These are phyloP conservation scores for Tinea semifulvella DNA, from an alignment of 2,888 invertebrate genomes.

Conservation along the genomic window DNA sequence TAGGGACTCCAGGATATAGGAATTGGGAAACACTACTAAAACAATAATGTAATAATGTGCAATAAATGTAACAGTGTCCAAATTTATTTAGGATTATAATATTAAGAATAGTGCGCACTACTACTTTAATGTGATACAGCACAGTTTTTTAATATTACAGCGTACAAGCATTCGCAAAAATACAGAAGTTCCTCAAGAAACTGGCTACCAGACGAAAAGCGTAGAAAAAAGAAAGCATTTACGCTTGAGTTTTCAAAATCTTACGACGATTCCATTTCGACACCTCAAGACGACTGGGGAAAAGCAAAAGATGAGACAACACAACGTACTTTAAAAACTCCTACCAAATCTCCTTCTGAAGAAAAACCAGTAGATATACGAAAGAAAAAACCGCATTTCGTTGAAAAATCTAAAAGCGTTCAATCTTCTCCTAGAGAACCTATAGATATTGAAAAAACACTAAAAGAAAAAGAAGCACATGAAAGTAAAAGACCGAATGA, in stretches of 20 bases:
- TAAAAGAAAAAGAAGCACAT: slow-evolving; percentile 41
- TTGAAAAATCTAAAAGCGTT: slow-evolving; percentile 51
- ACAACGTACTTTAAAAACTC: slow-evolving; percentile 35
- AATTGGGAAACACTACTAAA: too few species aligned
- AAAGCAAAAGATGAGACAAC: slow-evolving; percentile 40
- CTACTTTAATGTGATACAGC: too few species aligned
- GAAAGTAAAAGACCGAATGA: slow-evolving; percentile 49
- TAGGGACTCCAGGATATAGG: too few species aligned
- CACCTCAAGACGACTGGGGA: slow-evolving; percentile 57
- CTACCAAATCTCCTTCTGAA: slow-evolving; percentile 45
- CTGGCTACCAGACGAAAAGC: slow-evolving; percentile 77
- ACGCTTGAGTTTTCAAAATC: slow-evolving; percentile 76
- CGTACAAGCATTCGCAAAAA: slow-evolving; percentile 61
- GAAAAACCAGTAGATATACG: slow-evolving; percentile 49
- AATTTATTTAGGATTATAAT: too few species aligned
- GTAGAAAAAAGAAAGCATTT: slow-evolving; percentile 77
- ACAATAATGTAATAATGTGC: too few species aligned
- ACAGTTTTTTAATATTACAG: slow-evolving; percentile 28
- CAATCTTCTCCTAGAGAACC: slow-evolving; percentile 52
- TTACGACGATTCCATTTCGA: slow-evolving; percentile 63
- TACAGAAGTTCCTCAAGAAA: slow-evolving; percentile 50
- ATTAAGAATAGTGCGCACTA: too few species aligned
- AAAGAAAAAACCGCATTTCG: slow-evolving; percentile 54
- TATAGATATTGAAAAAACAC: slow-evolving; percentile 46
- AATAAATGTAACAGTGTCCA: too few species aligned